These are phyloP conservation scores for Somateria mollissima DNA, from an alignment of 2,797 vertebrate species.

Conservation along the genomic window DNA sequence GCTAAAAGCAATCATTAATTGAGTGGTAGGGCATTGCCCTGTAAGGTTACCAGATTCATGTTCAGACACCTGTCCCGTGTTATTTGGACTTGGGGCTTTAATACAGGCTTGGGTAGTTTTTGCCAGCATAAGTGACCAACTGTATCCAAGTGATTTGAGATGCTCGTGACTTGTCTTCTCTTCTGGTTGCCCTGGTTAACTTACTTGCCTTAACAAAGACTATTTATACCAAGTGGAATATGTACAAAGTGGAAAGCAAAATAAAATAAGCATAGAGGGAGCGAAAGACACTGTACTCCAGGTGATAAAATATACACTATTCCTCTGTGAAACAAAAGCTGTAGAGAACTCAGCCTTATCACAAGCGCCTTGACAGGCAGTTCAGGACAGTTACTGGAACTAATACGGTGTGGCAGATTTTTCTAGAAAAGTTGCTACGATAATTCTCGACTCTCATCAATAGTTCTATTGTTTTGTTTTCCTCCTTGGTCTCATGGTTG, in stretches of 20 bases:
- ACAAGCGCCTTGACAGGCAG: not conserved
- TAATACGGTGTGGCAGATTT: not conserved
- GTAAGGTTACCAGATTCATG: not conserved
- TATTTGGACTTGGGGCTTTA: not conserved
- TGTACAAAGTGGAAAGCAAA: not conserved
- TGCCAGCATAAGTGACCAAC: not conserved
- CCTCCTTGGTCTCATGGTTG: not conserved
- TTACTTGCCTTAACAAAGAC: not conserved
- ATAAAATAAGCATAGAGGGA: not conserved
- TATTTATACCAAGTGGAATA: not conserved
- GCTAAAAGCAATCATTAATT: not conserved
- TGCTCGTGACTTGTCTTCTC: not conserved
- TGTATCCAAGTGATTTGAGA: not conserved
- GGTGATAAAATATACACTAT: not conserved
- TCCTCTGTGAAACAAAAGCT: not conserved
- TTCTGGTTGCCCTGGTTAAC: not conserved
- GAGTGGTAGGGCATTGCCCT: not conserved
- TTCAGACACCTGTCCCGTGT: not conserved
- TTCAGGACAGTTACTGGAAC: not conserved
- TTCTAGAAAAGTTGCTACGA: not conserved
- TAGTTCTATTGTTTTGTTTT: not conserved
- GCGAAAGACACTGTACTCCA: not conserved
- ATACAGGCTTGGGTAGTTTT: not conserved
- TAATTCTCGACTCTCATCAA: not conserved
- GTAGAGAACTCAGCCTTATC: not conserved